Base-by-base conservation (phyloP, 2,888 invertebrate genomes). In the Synanthedon andrenaeformis region DNA sequence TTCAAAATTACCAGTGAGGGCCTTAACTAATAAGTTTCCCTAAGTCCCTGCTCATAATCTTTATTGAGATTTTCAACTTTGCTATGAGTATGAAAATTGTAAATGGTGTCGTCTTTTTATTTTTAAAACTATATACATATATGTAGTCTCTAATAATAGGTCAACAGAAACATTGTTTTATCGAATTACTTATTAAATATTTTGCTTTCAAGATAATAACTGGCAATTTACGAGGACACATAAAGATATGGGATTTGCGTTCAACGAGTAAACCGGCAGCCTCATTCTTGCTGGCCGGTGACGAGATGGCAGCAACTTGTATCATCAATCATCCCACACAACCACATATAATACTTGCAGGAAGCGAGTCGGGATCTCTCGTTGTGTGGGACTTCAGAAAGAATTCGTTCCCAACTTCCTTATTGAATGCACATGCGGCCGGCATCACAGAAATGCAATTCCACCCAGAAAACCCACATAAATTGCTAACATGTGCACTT, bases 361-460 rank as follows among this genome's bases (percentile, higher is more conserved):
- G 97, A 41, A 93, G 93, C 56, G 94, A 96, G 66, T 94, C 96
- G 59, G 97, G 97, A 0, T 91, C 94, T 1, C 78, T 97, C 35
- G 94, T 95, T 0, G 91, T 96, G 1, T 97, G 97, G 96, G 97
- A 97, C 79, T 82, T 97, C 59, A 89, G 97, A 23, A 92, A 95
- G 66, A 93, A 94, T 55, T 91, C 92, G 3, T 94, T 91, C 70
- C 96, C 97, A 0, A 92, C 95, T 11, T 94, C 95, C 0, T 89
- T 95, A 59, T 83, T 97, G 1, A 93, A 91, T 55, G 96, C 95
- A 51, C 94, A 95, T 72, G 83, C 90, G 1, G 90, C 91, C 52
- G 88, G 92, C 59, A 93, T 97, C 14, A 92, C 92, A n/a, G 96
- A 97, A 79, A 91, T 97, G 63, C 90, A 92, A 55, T 97, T 97